Evolutionary conservation across 2,888 invertebrate genomes (phyloP).

Genomic region (Cantharis rustica): DNA sequence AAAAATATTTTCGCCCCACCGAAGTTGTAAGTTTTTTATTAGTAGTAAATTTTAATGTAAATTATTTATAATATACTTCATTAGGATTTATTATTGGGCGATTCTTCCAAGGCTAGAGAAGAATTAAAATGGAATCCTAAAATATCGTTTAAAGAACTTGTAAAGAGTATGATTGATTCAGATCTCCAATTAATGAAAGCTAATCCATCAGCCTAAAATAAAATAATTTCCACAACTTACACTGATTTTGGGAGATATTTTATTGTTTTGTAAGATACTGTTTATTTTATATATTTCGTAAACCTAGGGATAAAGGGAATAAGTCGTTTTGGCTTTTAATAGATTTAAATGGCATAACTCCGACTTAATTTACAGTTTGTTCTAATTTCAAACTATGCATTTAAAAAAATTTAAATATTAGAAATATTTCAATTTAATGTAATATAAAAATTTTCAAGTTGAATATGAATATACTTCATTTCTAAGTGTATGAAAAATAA

Average conservation of each 20-base stretch:
- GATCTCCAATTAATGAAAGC: constrained; percentile 90
- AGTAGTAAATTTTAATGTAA: background rate
- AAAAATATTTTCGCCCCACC: constrained; percentile 95
- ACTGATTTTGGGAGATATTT: background rate
- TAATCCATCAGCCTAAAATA: constrained; percentile 75
- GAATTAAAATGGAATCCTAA: constrained; percentile 89
- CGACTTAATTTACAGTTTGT: background rate
- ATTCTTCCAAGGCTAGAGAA: constrained; percentile 86
- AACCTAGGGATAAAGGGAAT: background rate
- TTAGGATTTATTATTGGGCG: constrained; percentile 89
- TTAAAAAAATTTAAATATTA: background rate
- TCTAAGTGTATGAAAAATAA: background rate
- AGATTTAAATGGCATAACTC: background rate
- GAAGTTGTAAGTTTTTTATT: constrained; percentile 84
- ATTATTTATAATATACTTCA: constrained; percentile 23
- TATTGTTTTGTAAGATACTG: background rate
- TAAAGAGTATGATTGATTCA: constrained; percentile 92
- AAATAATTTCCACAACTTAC: background rate
- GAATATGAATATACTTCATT: no score
- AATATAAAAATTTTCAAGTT: no score
- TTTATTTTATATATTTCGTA: background rate
- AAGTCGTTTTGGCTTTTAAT: background rate
- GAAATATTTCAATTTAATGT: no score
- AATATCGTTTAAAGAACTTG: constrained; percentile 80
- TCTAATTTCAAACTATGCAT: background rate